These are phyloP conservation scores for Pseudomyrmex sp. DNA, from an alignment of 1,140 invertebrate species.

Conservation along the genomic window DNA sequence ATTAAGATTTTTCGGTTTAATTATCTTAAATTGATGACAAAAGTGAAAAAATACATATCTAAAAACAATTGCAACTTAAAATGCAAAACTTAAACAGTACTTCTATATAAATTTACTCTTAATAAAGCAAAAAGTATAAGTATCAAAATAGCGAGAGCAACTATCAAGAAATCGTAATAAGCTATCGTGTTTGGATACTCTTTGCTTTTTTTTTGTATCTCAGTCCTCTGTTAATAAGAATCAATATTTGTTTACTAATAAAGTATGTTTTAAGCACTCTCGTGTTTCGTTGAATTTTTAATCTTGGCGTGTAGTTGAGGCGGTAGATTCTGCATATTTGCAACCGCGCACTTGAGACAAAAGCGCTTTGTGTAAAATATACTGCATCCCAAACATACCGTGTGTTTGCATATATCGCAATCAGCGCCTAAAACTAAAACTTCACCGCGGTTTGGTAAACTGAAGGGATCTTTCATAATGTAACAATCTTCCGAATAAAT, in stretches of 20 bases:
- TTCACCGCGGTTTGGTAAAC: conserved; percentile 88
- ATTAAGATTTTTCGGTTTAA: no score
- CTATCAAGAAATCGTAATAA: no score
- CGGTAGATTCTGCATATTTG: conserved; percentile 88
- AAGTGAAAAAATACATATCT: no score
- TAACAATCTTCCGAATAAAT: conserved; percentile 90
- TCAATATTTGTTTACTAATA: conserved; percentile 20
- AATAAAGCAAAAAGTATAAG: no score
- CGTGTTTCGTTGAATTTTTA: conserved; percentile 57
- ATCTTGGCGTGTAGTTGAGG: conserved; percentile 85
- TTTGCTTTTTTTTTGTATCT: not conserved
- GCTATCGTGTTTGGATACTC: no score
- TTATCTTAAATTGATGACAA: no score
- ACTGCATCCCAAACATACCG: conserved; percentile 93
- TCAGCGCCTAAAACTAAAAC: conserved; percentile 91
- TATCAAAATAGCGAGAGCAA: no score
- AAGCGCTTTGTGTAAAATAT: conserved; percentile 91
- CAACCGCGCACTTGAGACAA: conserved; percentile 89
- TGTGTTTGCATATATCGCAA: conserved; percentile 89
- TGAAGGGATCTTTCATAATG: conserved; percentile 94
- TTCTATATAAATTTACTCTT: no score
- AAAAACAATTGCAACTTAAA: no score
- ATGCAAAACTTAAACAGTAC: no score
- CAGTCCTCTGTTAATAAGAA: conserved; percentile 14
- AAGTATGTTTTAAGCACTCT: conserved; percentile 46